Evolutionary conservation across 2,797 vertebrate species (phyloP).

Genomic region (Pelochelys cantorii): DNA sequence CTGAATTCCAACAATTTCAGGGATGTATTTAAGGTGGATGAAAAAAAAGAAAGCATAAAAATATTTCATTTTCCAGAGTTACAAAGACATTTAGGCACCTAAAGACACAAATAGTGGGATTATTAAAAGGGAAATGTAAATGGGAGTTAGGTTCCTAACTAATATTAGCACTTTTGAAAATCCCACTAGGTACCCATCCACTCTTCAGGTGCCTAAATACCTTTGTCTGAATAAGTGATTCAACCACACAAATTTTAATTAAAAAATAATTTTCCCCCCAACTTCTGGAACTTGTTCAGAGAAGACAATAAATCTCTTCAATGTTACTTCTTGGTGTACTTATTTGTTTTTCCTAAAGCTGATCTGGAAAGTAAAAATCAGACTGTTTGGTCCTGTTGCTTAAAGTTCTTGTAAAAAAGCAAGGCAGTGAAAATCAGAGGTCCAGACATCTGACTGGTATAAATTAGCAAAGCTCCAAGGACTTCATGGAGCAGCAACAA

Average conservation of each 20-base stretch:
- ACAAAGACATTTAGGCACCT: accelerated
- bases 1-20: not conserved
- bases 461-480: accelerated
- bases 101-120: not conserved
- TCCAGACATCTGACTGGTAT: not conserved
- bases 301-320: not conserved
- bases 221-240: constrained; percentile 21
- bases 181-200: not conserved
- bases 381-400: not conserved
- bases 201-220: not conserved
- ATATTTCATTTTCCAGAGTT: not conserved
- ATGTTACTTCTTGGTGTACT: not conserved
- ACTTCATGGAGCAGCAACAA: not conserved
- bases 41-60: not conserved
- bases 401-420: constrained; percentile 13
- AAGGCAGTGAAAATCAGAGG: not conserved
- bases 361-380: not conserved
- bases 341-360: constrained; percentile 8
- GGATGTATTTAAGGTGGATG: not conserved
- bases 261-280: not conserved
- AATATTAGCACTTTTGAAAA: not conserved
- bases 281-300: constrained; percentile 16
- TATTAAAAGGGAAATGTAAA: not conserved
- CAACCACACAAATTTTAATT: not conserved
- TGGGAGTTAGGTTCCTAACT: not conserved